Base-by-base conservation (phyloP, 2,888 invertebrate species). In the Xanthia icteritia region DNA sequence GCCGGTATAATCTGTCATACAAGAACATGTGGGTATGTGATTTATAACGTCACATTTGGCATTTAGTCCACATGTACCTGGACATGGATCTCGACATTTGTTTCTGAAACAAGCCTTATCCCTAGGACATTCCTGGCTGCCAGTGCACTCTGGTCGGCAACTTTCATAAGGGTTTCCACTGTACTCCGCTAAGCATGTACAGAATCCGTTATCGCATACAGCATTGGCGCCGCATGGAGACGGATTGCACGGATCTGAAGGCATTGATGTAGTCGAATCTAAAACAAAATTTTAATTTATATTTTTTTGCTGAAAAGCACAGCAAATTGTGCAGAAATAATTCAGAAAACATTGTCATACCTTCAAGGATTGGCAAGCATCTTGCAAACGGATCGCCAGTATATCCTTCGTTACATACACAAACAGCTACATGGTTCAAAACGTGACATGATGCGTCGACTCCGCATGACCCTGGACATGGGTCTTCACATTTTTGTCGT, bases 381-480 rank as follows among this genome's bases (percentile, higher is more conserved):
- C 98, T 97, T 31, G 97, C 97, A 90, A 98, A 98, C 56, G 98
- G 98, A 97, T 98, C 98, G n/a, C 98, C 98, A 0, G 98, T 98
- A 89, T 97, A 98, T 51, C 98, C 98, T 82, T 97, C 97, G 84
- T 97, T 97, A 90, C 98, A 98, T 2, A 97, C 97, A 92, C 98
- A 98, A 63, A 98, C 97, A n/a, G 98, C 98, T 58, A 98, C 97
- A 92, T 98, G 98, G 92, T 98, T 98, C 45, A 98, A 93, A 13
- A 98, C 98, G 85, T 98, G 98, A 88, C 98, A 98, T 87, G 97
- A 97, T 9, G 98, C 98, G 91, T 98, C 98, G 27, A 98, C 97
- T 27, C 98, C 98, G 89, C 98, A 98, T 0, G 98, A 98, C 17
- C 98, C 98, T 23, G 98, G 97, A 86, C 98, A 99, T 45, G 98